Base-by-base conservation (phyloP, 2,797 vertebrate genomes). In the Bovichtus variegatus region DNA sequence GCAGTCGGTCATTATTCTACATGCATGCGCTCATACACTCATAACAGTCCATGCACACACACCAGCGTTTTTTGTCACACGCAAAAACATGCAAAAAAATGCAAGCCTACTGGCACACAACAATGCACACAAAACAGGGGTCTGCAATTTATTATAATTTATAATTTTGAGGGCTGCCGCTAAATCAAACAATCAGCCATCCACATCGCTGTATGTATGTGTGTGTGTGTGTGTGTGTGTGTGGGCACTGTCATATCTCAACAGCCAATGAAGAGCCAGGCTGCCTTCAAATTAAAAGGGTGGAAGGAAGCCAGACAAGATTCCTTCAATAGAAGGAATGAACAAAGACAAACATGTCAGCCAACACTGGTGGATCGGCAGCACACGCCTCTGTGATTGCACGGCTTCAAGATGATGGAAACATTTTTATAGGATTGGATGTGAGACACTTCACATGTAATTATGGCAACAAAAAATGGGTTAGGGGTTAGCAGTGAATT, bases 341-440 rank as follows among this genome's bases (percentile, higher is more conserved):
- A 88, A 83, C 76, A 89, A 81, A 86, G 82, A 83, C 74, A 82
- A 82, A 90, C 71, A 78, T 75, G 84, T 90, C 89, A 89, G 84
- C 71, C 74, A 62, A 73, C 77, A 57, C 50, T 23, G 71, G 64
- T 38, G 43, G 51, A 61, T 76, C 36, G 9, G 57, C 65, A 58
- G 76, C 72, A 23, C 69, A 76, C 41, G 62, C 73, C 76, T 86
- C 62, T 70, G 78, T 79, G 62, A 84, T 83, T 36, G 58, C 76
- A 21, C n/a, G 3, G 41, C 78, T 84, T 84, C 70, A 68, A 71
- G 11, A 78, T 76, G 75, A 84, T 21, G 50, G 78, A 68, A 63
- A 62, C 9, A 31, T 84, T 83, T n/a, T 81, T 74, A 76, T 40
- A 34, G 72, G 59, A 82, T 34, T 58, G 53, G 66, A 75, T 63